Conservation (phyloP, 2,113 vertebrate genomes). For the Cisticola juncidis region DNA sequence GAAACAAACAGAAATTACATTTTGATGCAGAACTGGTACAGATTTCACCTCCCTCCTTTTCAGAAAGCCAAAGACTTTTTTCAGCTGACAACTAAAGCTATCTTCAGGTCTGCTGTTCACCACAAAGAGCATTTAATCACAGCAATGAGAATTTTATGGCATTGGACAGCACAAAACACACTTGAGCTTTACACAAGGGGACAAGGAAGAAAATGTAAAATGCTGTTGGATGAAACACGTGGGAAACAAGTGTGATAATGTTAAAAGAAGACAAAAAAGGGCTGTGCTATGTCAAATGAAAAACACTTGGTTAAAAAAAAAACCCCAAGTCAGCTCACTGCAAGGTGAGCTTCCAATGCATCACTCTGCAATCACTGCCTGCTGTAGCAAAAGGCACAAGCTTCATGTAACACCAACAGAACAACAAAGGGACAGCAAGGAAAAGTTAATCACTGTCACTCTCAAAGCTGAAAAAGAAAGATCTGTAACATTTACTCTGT, state of each 20-base stretch:
- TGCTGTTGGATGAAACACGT: neutral
- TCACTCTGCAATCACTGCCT: neutral
- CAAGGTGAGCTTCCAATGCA: neutral
- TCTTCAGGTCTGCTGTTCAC: neutral
- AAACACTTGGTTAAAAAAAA: neutral
- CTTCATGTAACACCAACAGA: neutral
- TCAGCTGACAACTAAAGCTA: neutral
- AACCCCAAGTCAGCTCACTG: neutral
- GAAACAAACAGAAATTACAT: constrained; percentile 41
- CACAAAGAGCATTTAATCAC: neutral
- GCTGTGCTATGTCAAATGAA: neutral
- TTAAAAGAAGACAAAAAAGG: neutral
- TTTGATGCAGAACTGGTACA: neutral
- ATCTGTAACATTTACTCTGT: neutral
- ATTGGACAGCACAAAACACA: neutral
- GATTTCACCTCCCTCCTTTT: neutral
- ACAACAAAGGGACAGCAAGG: neutral
- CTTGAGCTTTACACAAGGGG: neutral
- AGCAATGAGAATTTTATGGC: neutral
- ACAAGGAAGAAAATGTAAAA: neutral
- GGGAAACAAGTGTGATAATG: neutral
- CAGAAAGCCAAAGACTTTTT: neutral
- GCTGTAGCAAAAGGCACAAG: neutral
- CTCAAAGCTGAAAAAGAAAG: neutral
- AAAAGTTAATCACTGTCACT: neutral